These are phyloP conservation scores for Erebia epiphron DNA, from an alignment of 2,888 invertebrate species.

Conservation along the genomic window DNA sequence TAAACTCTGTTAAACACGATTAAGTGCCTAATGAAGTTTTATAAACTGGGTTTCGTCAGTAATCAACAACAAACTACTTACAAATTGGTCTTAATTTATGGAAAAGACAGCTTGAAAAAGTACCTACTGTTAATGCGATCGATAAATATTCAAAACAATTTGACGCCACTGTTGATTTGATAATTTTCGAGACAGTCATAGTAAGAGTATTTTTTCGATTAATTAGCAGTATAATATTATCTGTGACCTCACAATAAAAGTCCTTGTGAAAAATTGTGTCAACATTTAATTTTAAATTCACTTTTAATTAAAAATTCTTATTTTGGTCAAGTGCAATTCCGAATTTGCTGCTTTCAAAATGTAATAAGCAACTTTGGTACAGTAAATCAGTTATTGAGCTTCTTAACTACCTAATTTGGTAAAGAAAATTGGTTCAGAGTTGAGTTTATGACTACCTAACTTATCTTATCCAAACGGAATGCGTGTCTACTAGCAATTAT, in stretches of 20 bases:
- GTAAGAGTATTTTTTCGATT: slow-evolving; percentile 4
- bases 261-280: slow-evolving; percentile 13
- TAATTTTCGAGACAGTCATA: neutral
- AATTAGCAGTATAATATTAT: slow-evolving; percentile 6
- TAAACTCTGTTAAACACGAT: too few species aligned
- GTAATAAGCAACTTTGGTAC: too few species aligned
- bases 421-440: too few species aligned
- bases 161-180: neutral
- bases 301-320: neutral
- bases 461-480: too few species aligned
- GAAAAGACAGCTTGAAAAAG: neutral
- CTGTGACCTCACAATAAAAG: slow-evolving; percentile 1
- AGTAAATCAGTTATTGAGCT: too few species aligned
- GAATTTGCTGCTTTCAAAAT: too few species aligned
- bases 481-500: too few species aligned
- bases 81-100: slow-evolving; percentile 1
- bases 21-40: too few species aligned
- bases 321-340: too few species aligned
- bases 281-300: neutral
- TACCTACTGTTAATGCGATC: slow-evolving; percentile 7
- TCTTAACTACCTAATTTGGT: too few species aligned
- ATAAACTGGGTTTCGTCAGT: too few species aligned
- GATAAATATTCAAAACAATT: slow-evolving; percentile 1
- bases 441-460: neutral
- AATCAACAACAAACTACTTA: neutral